Evolutionary conservation across 1,140 invertebrate genomes (phyloP).

Genomic region (Dinoponera quadriceps): DNA sequence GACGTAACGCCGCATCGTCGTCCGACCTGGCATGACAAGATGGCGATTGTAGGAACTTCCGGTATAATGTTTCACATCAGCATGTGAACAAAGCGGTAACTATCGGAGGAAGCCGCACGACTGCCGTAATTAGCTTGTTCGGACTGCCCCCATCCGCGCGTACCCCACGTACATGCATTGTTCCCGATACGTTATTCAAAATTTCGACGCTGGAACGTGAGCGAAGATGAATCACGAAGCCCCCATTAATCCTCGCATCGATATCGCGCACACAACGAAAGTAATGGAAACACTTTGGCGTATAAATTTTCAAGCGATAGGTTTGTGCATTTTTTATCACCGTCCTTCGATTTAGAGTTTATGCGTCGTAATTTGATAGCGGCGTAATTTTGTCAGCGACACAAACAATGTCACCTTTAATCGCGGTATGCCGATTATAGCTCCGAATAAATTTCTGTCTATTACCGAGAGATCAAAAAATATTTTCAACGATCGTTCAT

Average conservation of each 20-base stretch:
- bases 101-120: slow-evolving; percentile 50
- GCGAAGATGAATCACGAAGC: neutral
- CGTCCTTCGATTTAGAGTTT: neutral
- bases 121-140: slow-evolving; percentile 45
- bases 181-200: slow-evolving; percentile 24
- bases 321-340: neutral
- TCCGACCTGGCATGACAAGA: neutral
- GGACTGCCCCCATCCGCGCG: neutral
- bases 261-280: slow-evolving; percentile 3
- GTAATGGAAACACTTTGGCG: neutral
- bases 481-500: neutral
- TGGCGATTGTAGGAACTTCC: slow-evolving; percentile 64
- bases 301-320: slow-evolving; percentile 23
- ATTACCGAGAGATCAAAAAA: neutral
- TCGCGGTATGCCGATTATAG: neutral
- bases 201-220: neutral
- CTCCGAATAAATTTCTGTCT: neutral
- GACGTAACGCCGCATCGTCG: too few species aligned
- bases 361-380: neutral
- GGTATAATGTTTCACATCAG: slow-evolving; percentile 63
- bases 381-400: neutral
- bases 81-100: slow-evolving; percentile 59
- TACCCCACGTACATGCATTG: slow-evolving; percentile 31
- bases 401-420: neutral
- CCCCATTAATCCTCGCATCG: slow-evolving; percentile 8